A percentile compares a stretch with the other conserved stretches of the same genome.
Evolutionary conservation across 2,113 vertebrate genomes (phyloP).

Genomic region (Struthio camelus): DNA sequence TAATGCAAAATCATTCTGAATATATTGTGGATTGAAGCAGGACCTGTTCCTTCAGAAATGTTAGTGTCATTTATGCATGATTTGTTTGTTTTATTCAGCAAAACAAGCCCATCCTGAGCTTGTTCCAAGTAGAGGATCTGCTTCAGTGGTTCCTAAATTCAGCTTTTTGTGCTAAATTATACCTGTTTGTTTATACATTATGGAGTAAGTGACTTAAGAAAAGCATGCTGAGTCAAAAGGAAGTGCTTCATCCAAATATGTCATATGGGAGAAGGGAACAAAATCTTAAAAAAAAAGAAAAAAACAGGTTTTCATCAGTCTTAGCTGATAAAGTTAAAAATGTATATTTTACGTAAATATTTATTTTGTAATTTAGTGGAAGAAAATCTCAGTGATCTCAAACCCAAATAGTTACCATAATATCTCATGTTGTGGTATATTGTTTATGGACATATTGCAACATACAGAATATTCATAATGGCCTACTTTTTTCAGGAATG

Average conservation of each 20-base stretch:
- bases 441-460: constrained; percentile 31
- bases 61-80: background rate
- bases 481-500: background rate
- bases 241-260: background rate
- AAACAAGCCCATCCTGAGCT: background rate
- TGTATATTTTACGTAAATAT: background rate
- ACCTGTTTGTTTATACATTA: background rate
- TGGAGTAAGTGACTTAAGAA: background rate
- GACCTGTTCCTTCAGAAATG: background rate
- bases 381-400: background rate
- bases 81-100: background rate
- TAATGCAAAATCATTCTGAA: background rate
- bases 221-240: background rate
- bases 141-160: background rate
- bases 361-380: background rate
- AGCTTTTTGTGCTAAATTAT: rapidly evolving
- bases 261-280: background rate
- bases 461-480: background rate
- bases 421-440: constrained; percentile 11
- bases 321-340: background rate
- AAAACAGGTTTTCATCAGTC: background rate
- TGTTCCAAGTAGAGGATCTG: background rate
- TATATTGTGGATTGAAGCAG: background rate
- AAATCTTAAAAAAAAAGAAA: background rate
- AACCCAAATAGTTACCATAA: constrained; percentile 41